Evolutionary conservation across 2,113 vertebrate genomes (phyloP).

Genomic region (Podarcis muralis): DNA sequence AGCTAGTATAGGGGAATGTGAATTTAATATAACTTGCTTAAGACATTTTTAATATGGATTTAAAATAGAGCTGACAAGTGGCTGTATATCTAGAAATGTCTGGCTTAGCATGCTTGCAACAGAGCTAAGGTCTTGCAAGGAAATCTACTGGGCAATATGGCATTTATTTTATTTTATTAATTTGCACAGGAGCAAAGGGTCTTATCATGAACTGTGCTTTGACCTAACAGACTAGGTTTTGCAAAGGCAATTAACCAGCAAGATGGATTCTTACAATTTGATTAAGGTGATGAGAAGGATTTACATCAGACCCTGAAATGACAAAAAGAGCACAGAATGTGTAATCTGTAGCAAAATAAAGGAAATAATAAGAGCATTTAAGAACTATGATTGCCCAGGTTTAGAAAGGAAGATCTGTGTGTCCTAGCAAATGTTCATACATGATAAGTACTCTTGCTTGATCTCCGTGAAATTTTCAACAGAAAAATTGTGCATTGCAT

Average conservation of each 20-base stretch:
- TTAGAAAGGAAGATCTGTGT: neutral
- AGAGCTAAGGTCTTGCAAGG: neutral
- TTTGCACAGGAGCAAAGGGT: neutral
- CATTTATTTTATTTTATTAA: neutral
- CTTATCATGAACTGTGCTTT: neutral
- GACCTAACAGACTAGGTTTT: neutral
- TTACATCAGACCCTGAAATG: neutral
- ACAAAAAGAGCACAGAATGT: neutral
- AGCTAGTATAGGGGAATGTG: neutral
- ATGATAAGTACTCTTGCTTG: neutral
- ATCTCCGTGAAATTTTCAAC: neutral
- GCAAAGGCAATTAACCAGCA: neutral
- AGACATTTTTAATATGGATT: slow-evolving; percentile 17
- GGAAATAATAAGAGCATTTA: neutral
- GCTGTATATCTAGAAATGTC: neutral
- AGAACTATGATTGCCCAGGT: neutral
- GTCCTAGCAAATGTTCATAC: no score
- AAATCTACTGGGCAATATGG: neutral
- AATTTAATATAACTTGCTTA: slow-evolving; percentile 6
- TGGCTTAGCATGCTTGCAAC: neutral
- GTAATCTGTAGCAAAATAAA: neutral
- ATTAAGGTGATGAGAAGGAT: neutral
- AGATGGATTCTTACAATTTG: neutral
- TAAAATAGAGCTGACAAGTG: neutral
- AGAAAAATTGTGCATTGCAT: neutral